Conservation (phyloP, 2,797 vertebrate genomes). For the Cyclopterus lumpus region DNA sequence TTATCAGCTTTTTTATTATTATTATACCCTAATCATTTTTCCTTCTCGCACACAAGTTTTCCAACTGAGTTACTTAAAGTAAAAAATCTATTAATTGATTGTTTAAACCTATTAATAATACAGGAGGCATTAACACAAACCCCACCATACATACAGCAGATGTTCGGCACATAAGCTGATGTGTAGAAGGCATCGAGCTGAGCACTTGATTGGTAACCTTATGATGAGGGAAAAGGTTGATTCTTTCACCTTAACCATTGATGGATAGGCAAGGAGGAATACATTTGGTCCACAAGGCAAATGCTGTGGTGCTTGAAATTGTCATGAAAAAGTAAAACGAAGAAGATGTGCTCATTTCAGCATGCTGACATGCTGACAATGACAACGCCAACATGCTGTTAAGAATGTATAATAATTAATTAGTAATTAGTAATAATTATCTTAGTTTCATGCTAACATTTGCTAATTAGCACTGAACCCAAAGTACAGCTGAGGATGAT, state of each 20-base stretch:
- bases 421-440: too few relatives aligned
- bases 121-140: neutral
- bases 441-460: neutral
- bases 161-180: neutral
- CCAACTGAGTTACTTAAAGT: neutral
- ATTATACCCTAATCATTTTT: neutral
- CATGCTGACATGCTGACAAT: neutral
- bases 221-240: neutral
- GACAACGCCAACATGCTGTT: neutral
- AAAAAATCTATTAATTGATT: neutral
- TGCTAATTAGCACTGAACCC: neutral
- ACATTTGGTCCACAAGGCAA: neutral
- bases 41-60: neutral
- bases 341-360: neutral
- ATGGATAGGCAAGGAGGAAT: neutral
- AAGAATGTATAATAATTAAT: neutral
- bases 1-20: conserved; percentile 19
- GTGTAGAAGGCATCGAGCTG: neutral
- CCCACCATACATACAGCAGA: neutral
- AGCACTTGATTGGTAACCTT: neutral
- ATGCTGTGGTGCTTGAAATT: neutral
- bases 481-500: neutral
- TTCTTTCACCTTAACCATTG: neutral
- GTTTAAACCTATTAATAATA: neutral
- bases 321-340: neutral